phyloP scores from a whole-genome alignment of 2,113 vertebrate species.

The Cyrtonyx montezumae region DNA sequence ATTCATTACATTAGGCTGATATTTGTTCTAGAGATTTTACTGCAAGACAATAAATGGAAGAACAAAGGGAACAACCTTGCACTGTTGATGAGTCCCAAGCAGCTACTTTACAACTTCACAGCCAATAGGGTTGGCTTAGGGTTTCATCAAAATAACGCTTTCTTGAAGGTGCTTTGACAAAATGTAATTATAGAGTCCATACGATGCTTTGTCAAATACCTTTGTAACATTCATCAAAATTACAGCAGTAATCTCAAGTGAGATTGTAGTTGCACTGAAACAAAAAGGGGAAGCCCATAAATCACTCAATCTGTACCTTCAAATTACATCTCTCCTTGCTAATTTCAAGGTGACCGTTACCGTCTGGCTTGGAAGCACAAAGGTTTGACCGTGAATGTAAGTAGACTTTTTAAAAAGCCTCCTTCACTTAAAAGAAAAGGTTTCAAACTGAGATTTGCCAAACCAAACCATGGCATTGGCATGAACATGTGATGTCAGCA shows the following conservation, averaged over 20 bases:
- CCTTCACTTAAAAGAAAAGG: neutral
- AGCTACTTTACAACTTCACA: neutral
- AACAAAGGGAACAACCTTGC: neutral
- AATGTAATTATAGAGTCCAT: neutral
- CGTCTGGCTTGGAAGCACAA: neutral
- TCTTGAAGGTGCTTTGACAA: constrained; percentile 1
- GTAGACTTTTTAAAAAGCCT: neutral
- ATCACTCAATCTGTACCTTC: constrained; percentile 48
- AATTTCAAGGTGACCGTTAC: constrained; percentile 37
- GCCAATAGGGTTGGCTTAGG: neutral
- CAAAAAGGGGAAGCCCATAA: constrained; percentile 58
- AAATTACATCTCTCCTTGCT: neutral
- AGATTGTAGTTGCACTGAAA: constrained; percentile 40
- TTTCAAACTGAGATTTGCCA: neutral
- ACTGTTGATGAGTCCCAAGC: neutral
- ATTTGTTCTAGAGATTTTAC: constrained; percentile 53
- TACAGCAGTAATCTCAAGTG: constrained; percentile 51
- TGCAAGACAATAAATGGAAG: constrained; percentile 39
- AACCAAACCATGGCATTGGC: neutral
- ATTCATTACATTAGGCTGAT: constrained; percentile 16
- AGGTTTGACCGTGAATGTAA: neutral
- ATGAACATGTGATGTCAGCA: neutral
- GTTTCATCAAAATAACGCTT: constrained; percentile 47
- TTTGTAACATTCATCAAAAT: constrained; percentile 25
- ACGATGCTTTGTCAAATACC: constrained; percentile 31